A percentile compares a stretch with the other conserved stretches of the same genome.
Evolutionary conservation across 2,797 vertebrate species (phyloP).

Genomic region (Allobates femoralis): DNA sequence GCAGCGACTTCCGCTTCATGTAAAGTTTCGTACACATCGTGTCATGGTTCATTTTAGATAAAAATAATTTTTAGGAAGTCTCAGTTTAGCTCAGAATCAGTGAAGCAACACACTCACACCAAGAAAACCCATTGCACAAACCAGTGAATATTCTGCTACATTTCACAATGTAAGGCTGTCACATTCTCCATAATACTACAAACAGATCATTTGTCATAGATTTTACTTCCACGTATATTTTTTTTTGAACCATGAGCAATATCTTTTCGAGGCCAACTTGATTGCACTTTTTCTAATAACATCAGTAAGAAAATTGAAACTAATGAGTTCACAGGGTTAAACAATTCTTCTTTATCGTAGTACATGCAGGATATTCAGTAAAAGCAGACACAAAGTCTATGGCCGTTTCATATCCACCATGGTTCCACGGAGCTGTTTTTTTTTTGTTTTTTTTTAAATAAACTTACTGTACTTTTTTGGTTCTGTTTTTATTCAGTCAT

Average conservation of each 20-base stretch:
- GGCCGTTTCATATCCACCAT: too few relatives aligned
- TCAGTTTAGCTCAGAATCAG: constrained; percentile 44
- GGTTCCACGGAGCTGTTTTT: too few relatives aligned
- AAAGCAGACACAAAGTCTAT: too few relatives aligned
- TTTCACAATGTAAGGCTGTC: constrained; percentile 39
- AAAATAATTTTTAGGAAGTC: constrained; percentile 60
- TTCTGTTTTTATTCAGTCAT: too few relatives aligned
- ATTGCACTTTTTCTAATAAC: neutral
- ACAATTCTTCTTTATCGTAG: too few relatives aligned
- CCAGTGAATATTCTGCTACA: neutral
- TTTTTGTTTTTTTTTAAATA: too few relatives aligned
- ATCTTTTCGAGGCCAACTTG: neutral
- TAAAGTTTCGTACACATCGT: constrained; percentile 28
- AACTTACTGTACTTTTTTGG: too few relatives aligned
- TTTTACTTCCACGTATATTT: neutral
- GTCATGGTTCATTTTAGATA: constrained; percentile 40
- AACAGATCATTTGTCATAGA: neutral
- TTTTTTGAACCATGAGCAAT: too few relatives aligned
- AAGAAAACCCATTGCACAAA: constrained; percentile 35
- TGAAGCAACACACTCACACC: constrained; percentile 5
- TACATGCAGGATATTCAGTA: too few relatives aligned
- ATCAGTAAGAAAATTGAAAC: too few relatives aligned
- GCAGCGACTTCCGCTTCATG: constrained; percentile 5
- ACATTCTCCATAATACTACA: neutral
- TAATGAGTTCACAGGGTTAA: too few relatives aligned